Evolutionary conservation across 2,797 vertebrate genomes (phyloP).

Genomic region (Spatula versicolor): DNA sequence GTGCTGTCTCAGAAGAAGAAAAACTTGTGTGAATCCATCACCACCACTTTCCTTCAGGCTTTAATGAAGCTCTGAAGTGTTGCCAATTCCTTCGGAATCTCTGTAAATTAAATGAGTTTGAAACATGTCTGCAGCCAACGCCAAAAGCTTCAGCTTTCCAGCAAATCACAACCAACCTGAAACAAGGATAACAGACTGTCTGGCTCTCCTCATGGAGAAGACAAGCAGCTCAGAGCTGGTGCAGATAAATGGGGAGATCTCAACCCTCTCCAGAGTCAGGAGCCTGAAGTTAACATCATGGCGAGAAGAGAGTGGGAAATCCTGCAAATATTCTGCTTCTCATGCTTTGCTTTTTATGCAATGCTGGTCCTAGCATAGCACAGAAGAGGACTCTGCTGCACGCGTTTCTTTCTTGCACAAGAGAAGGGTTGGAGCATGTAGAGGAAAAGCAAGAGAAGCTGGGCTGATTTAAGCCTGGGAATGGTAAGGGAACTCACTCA

Average conservation of each 20-base stretch:
- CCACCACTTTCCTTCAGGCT: not conserved
- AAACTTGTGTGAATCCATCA: not conserved
- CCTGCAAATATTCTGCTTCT: not conserved
- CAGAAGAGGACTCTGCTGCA: not conserved
- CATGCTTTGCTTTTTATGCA: not conserved
- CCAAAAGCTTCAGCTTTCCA: not conserved
- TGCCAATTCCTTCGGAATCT: not conserved
- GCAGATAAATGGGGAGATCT: fast-evolving
- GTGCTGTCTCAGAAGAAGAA: not conserved
- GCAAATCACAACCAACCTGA: not conserved
- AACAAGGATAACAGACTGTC: not conserved
- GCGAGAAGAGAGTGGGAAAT: not conserved
- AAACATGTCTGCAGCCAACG: not conserved
- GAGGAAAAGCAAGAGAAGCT: not conserved
- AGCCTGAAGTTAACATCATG: not conserved
- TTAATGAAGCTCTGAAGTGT: not conserved
- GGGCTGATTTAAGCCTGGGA: not conserved
- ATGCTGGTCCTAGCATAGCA: not conserved
- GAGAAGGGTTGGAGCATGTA: not conserved
- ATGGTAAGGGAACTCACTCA: not conserved
- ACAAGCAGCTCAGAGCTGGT: not conserved
- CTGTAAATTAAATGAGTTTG: not conserved
- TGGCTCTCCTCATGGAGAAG: not conserved
- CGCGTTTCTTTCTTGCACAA: not conserved
- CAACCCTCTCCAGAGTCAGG: not conserved